Evolutionary conservation across 2,113 vertebrate genomes (phyloP), one percentile per base, ranked within the genome.

Genomic region (Falcunculus frontatus): DNA sequence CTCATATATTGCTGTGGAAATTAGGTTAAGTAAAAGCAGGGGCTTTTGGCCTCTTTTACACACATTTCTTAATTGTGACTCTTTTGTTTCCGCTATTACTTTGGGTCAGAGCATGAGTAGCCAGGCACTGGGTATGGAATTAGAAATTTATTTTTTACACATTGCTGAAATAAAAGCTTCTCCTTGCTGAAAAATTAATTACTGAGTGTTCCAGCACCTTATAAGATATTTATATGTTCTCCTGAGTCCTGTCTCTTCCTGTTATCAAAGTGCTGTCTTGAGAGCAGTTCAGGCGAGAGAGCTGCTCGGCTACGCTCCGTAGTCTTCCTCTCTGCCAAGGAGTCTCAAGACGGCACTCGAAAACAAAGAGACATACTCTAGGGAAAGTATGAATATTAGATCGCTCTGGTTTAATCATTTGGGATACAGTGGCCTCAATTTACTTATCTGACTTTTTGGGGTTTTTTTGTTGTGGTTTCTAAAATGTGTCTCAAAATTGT

Each of bases 151-250:
- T 84, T 92, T 96, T 97, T 75, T 96, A 95, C 89, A 89, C 79
- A 67, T 83, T 90, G 82, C 83, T 89, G 94, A 96, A 97, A 93
- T 96, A 96, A 95, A 97, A 97, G 78, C 41, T 95, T 95, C 94
- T 97, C 92, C 91, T 96, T 96, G 86, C 86, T 98, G 89, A 97
- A 97, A 97, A 98, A 96, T 98, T 97, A 97, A 98, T 98, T 93
- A 81, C 73, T 78, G 65, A 90, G 42, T 94, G 86, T 97, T 98
- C 96, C 94, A 96, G 92, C 90, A 72, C 91, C 95, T 97, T 97
- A 94, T 97, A 97, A 97, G 94, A 96, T 97, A 97, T 97, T 97
- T 97, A 97, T 97, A 84, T 94, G 90, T 91, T 95, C 93, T 90
- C 75, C 67, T 46, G 92, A 93, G 87, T 73, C 92, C 83, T 91